Base-by-base conservation (phyloP, 2,797 vertebrate species). In the Pangasius larnaudii region DNA sequence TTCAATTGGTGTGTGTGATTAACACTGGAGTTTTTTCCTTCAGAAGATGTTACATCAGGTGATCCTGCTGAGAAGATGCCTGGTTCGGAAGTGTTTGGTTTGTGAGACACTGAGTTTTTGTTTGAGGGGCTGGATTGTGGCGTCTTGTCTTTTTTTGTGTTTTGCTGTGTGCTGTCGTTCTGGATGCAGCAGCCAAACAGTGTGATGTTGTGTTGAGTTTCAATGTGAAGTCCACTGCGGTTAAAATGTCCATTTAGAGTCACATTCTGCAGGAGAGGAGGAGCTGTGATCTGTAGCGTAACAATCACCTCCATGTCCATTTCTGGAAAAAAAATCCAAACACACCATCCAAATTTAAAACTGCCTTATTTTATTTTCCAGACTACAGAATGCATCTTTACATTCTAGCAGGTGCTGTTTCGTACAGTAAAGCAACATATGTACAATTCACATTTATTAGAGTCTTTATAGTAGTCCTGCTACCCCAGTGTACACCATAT, bases 111-210 rank as follows among this genome's bases (percentile, higher is more conserved):
- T 53, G 56, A 22, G 77, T 36, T 36, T 56, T 56, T 51, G 56
- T 2, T 86, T 27, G 59, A 36, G 39, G 30, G 49, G 67, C 30
- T 56, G 22, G 59, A 72, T 71, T 33, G 19, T 33, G 58, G n/a
- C 13, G 33, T 67, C 61, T 59, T 61, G 22, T 33, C 46, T 36
- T 67, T n/a, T n/a, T n/a, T n/a, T n/a, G n/a, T 49, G 14, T 82
- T 75, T 42, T 72, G 69, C n/a, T 30, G 7, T 61, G 75, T 58
- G 67, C 85, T 87, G 65, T 82, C 11, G 14, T 85, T 89, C 30
- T 18, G 78, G 9, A n/a, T 27, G 86, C 93, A 94, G 92, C 95
- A 95, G 91, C 93, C 91, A 77, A 94, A 92, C 1, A 89, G 88
- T 24, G 5, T 71, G 61, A 89, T 85, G 7, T 67, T 84, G 61